These are phyloP conservation scores for Eulithis prunata DNA, from an alignment of 2,888 invertebrate genomes.

Conservation along the genomic window DNA sequence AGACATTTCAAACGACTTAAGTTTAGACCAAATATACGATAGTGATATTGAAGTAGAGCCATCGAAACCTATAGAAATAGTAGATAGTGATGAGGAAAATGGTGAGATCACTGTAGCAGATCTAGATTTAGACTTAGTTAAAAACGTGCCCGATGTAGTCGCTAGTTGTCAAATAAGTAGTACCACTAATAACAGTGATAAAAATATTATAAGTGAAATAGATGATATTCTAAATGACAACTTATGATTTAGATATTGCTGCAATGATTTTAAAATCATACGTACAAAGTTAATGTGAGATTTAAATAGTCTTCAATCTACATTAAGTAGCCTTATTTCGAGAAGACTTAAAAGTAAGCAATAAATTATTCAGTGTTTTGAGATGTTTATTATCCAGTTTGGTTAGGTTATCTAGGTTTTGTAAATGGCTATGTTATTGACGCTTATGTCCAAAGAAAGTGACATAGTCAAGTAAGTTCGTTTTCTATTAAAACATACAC, in stretches of 20 bases:
- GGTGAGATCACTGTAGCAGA: conserved; percentile 51
- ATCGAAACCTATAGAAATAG: conserved; percentile 62
- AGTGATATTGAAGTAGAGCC: conserved; percentile 68
- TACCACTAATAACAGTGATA: conserved; percentile 44
- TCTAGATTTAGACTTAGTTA: conserved; percentile 51
- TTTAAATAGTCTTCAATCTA: background rate
- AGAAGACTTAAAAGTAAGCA: no score
- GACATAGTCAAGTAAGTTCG: no score
- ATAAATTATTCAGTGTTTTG: no score
- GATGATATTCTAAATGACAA: conserved; percentile 42
- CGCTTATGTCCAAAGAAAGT: no score
- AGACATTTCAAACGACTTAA: conserved; percentile 55
- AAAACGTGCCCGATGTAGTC: conserved; percentile 76
- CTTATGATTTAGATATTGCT: conserved; percentile 57
- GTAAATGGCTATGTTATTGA: no score
- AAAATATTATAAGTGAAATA: conserved; percentile 10
- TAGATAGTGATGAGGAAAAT: conserved; percentile 74
- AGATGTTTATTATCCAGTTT: no score
- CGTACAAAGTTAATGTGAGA: conserved; percentile 30
- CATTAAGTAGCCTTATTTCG: background rate
- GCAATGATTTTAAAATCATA: conserved; percentile 3
- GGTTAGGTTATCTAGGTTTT: no score
- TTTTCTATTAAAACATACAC: no score
- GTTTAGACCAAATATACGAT: conserved; percentile 57
- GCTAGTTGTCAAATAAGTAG: conserved; percentile 70